Base-by-base conservation (phyloP, 2,113 vertebrate species). In the Candoia aspera region DNA sequence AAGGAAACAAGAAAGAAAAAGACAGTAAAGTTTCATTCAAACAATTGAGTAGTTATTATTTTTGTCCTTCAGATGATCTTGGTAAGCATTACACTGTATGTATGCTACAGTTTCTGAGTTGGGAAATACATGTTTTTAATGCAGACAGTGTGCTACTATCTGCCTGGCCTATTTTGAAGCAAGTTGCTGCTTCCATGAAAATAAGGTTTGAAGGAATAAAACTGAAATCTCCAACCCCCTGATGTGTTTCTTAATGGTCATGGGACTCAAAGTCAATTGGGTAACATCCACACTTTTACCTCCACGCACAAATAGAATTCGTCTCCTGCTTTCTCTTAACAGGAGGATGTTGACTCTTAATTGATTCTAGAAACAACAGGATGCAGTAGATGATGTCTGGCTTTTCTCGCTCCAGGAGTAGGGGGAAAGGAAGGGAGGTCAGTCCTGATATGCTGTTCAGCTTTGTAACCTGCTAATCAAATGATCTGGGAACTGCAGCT, bases 401-500 rank as follows among this genome's bases (percentile, higher is more conserved):
- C 83, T 89, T 0, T 90, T 92, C 33, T 86, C 68, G n/a, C 33
- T n/a, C 26, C 8, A 87, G 88, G 46, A 92, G 73, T 24, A 83
- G 64, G 73, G 42, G 85, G 84, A 86, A 83, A 94, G 84, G 53
- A 0, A 0, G 26, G 13, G 53, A 90, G 86, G 46, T 88, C 23
- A 84, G n/a, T 54, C 46, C 49, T 49, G 1, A 15, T 55, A 58
- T 60, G 55, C n/a, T 79, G 13, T 49, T 53, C 62, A 86, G 90
- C 64, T 89, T 37, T 92, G 89, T 89, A 54, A 0, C 0, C 89
- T 0, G 19, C 90, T 94, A 83, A 91, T 95, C 55, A 64, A 88
- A 88, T 94, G 92, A 89, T 89, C 91, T 53, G 93, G 91, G 86
- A 93, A 87, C 90, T 91, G 29, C 68, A 10, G 21, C 91, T 53